phyloP scores from a whole-genome alignment of 2,797 vertebrate species.

The Catamblyrhynchus diadema region DNA sequence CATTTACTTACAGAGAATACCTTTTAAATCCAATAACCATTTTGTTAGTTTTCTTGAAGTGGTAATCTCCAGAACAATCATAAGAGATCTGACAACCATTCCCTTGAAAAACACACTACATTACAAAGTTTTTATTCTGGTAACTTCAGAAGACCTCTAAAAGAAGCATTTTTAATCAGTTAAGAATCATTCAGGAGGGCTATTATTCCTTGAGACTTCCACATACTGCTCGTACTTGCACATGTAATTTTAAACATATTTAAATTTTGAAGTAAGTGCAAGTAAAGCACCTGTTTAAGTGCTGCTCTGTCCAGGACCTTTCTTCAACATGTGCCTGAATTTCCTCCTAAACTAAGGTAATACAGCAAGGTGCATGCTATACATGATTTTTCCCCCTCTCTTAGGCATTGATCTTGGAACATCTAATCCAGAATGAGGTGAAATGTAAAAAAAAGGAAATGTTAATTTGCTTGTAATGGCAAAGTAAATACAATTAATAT shows the following conservation, averaged over 20 bases:
- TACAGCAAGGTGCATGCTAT: neutral
- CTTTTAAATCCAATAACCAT: constrained; percentile 19
- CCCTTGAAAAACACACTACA: neutral
- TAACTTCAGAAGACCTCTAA: neutral
- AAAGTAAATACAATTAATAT: neutral
- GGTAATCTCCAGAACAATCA: neutral
- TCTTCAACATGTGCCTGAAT: neutral
- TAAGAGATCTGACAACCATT: neutral
- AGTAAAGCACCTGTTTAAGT: neutral
- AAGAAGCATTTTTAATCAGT: neutral
- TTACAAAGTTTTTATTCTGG: neutral
- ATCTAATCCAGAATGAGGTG: neutral
- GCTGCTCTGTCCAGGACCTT: neutral
- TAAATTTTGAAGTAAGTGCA: neutral
- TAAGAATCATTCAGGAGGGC: neutral
- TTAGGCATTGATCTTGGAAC: neutral
- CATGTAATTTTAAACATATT: neutral
- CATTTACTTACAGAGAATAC: constrained; percentile 36
- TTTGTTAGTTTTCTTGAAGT: constrained; percentile 9
- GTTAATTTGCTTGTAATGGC: neutral
- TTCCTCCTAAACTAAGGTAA: neutral
- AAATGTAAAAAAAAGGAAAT: neutral
- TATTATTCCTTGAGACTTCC: neutral
- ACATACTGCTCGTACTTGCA: neutral
- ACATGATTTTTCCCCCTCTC: neutral